Base-by-base conservation (phyloP, 1,140 invertebrate species). In the Cataglyphis hispanica region DNA sequence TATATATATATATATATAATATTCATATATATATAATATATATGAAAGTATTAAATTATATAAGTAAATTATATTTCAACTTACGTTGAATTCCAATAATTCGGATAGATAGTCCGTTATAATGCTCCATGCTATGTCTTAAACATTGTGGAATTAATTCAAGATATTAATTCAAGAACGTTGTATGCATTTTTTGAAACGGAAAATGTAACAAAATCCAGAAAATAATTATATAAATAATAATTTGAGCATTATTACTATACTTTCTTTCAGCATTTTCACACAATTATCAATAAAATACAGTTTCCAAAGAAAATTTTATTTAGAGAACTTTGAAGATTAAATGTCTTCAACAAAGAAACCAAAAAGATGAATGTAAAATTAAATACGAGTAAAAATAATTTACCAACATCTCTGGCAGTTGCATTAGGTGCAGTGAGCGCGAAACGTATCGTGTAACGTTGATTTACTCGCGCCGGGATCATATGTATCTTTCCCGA, bases 401-500 rank as follows among this genome's bases (percentile, higher is more conserved):
- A 81, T 94, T 96, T 96, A 98, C 97, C 96, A 86, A 99, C 98
- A 94, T 99, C 98, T 74, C 97, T 97, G 25, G 98, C 97, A 0
- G 96, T 97, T 25, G 99, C 98, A 93, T 98, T 97, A 93, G 99
- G 98, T 3, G 98, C 97, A 69, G 99, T 98, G 0, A 99, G 98
- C 91, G 98, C 99, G 94, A 99, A 99, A 70, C 99, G 96, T 89
- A 99, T 99, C 8, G 98, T 97, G 92, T 98, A 99, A 86, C 97
- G 97, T 43, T 99, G 98, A 92, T 98, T 98, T 1, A 99, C 97
- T 46, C 96, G 97, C 1, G 99, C 98, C 0, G 99, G 99, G 3
- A 99, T 98, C 99, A 99, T 99, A 93, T 99, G 99, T 70, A 99
- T 95, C 93, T 98, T 98, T 8, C 99, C 99, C 6, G 98, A 99